A percentile compares a stretch with the other conserved stretches of the same genome.
phyloP scores from a whole-genome alignment of 2,888 invertebrate genomes.

The Isoperla grammatica region DNA sequence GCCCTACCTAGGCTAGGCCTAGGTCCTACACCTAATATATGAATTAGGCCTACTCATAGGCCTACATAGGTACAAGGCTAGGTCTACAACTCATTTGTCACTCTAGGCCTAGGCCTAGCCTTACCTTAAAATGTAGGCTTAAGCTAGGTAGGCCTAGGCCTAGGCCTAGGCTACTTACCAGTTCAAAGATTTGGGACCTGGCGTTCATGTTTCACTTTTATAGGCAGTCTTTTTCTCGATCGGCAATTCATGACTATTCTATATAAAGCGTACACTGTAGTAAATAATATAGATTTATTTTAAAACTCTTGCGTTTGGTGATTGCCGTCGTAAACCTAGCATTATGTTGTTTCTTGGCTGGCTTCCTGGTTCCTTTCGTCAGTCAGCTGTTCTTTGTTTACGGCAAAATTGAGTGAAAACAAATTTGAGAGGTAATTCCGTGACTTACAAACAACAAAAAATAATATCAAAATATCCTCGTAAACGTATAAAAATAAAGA shows the following conservation, averaged over 20 bases:
- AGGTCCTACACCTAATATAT: too few relatives aligned
- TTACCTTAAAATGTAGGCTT: not conserved
- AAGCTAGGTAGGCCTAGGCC: not conserved
- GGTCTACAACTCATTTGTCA: not conserved
- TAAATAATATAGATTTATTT: too few relatives aligned
- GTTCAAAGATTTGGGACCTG: slow-evolving; percentile 44
- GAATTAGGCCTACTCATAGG: too few relatives aligned
- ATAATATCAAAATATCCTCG: not conserved
- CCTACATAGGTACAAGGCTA: too few relatives aligned
- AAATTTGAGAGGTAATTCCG: too few relatives aligned
- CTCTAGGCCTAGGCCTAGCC: too few relatives aligned
- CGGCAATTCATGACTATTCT: slow-evolving; percentile 25
- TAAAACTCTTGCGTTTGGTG: too few relatives aligned
- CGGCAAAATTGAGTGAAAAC: not conserved
- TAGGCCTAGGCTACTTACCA: slow-evolving; percentile 38
- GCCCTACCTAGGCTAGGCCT: too few relatives aligned
- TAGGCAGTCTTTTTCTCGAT: slow-evolving; percentile 16
- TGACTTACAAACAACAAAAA: not conserved
- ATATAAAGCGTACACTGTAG: not conserved
- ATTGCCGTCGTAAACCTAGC: not conserved
- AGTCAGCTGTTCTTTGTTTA: slow-evolving; percentile 26
- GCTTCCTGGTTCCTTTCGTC: not conserved
- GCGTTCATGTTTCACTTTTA: slow-evolving; percentile 42
- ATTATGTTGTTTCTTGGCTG: not conserved
- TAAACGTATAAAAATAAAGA: too few relatives aligned